Conservation (phyloP, 1,140 invertebrate species). For the Hirudo medicinalis region DNA sequence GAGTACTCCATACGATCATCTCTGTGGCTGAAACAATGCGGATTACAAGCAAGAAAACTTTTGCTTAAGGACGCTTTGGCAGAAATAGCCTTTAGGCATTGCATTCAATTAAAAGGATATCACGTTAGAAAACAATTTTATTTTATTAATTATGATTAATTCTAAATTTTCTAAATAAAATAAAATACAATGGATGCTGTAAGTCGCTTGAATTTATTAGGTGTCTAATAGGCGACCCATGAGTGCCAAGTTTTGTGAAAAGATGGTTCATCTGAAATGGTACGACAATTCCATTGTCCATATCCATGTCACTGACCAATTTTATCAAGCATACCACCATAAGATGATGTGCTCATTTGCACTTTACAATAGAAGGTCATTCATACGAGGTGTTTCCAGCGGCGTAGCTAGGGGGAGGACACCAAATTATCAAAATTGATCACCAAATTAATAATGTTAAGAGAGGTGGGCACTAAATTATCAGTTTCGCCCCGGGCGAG, state of each 20-base stretch:
- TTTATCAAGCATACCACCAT: not conserved
- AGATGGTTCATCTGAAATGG: constrained; percentile 6
- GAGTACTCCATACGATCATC: not conserved
- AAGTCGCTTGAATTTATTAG: not conserved
- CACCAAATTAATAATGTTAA: no score
- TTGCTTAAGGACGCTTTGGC: constrained; percentile 6
- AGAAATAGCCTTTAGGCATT: not conserved
- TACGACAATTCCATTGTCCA: not conserved
- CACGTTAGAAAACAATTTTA: no score
- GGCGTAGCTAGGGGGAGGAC: no score
- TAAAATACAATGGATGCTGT: not conserved
- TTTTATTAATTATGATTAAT: no score
- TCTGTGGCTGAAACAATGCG: not conserved
- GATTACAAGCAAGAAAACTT: constrained; percentile 8
- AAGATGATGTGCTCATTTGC: not conserved
- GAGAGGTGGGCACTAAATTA: no score
- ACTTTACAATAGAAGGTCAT: not conserved
- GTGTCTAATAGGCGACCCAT: not conserved
- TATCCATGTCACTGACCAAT: not conserved
- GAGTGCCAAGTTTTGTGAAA: not conserved
- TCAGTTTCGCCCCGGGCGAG: no score
- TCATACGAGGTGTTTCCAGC: not conserved
- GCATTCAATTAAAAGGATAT: not conserved
- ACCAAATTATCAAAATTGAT: no score
- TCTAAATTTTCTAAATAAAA: no score